Conservation (phyloP, 2,797 vertebrate species). For the Tenualosa thibaudeaui region DNA sequence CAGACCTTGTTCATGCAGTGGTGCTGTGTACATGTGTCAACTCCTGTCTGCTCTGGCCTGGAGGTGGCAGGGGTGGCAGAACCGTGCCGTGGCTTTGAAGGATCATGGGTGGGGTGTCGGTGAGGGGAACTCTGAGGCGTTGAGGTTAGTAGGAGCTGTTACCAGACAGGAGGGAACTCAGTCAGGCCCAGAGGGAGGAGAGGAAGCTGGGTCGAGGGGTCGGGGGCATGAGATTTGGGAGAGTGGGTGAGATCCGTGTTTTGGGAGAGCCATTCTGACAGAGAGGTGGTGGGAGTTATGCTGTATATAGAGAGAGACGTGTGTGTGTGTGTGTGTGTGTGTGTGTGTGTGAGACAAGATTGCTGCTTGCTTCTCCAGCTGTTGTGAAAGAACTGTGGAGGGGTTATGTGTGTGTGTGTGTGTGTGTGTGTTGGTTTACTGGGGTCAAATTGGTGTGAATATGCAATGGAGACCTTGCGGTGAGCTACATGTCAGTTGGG, state of each 20-base stretch:
- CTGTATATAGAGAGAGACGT: background rate
- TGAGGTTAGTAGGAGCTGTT: background rate
- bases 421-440: background rate
- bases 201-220: background rate
- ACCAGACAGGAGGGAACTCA: constrained; percentile 27
- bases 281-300: background rate
- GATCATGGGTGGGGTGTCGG: background rate
- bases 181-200: constrained; percentile 28
- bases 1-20: background rate
- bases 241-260: background rate
- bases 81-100: background rate
- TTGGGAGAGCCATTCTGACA: background rate
- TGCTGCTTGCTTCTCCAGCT: background rate
- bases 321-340: constrained; percentile 38
- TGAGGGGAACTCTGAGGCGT: background rate
- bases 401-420: background rate
- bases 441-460: background rate
- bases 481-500: background rate
- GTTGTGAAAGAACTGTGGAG: background rate
- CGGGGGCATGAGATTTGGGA: background rate
- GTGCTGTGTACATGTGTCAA: background rate
- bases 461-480: background rate
- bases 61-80: background rate
- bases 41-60: background rate
- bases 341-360: background rate